A percentile compares a stretch with the other conserved stretches of the same genome.
phyloP scores from a whole-genome alignment of 2,888 invertebrate species.

The Pseudolycoriella hygida region DNA sequence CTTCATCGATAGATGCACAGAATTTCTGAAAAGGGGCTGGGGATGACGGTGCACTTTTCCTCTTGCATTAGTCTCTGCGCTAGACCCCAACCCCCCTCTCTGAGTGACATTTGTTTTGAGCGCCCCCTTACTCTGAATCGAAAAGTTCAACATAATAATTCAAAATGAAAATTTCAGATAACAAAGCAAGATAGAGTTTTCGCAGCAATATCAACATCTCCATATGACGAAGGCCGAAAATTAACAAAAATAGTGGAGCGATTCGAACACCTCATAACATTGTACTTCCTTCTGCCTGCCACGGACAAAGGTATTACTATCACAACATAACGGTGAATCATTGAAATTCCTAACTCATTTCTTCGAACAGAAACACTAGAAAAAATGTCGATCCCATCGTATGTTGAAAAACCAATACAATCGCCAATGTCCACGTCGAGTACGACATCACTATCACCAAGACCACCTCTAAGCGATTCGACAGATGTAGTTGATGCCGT shows the following conservation, averaged over 20 bases:
- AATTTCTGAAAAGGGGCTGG: too few relatives aligned
- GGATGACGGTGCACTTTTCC: too few relatives aligned
- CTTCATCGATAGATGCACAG: too few relatives aligned
- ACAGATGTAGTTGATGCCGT: slow-evolving; percentile 25
- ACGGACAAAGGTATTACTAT: slow-evolving; percentile 39
- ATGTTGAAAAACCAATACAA: slow-evolving; percentile 9
- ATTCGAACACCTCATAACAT: slow-evolving; percentile 34
- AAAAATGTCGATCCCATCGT: slow-evolving; percentile 33
- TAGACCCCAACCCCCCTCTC: too few relatives aligned
- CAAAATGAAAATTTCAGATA: slow-evolving; percentile 2
- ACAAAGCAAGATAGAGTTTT: slow-evolving; percentile 3
- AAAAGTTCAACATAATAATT: too few relatives aligned
- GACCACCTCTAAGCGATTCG: slow-evolving; percentile 12
- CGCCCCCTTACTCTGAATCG: too few relatives aligned
- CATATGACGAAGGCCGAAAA: too few relatives aligned
- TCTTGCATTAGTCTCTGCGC: too few relatives aligned
- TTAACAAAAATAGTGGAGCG: slow-evolving; percentile 2
- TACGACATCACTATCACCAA: slow-evolving; percentile 10
- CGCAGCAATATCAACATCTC: background rate
- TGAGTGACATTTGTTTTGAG: too few relatives aligned
- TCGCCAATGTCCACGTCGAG: background rate
- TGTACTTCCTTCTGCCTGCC: slow-evolving; percentile 44
- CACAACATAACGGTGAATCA: too few relatives aligned
- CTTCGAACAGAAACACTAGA: slow-evolving; percentile 28
- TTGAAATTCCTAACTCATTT: too few relatives aligned